Conservation (phyloP, 2,797 vertebrate genomes). For the Margarornis squamiger region DNA sequence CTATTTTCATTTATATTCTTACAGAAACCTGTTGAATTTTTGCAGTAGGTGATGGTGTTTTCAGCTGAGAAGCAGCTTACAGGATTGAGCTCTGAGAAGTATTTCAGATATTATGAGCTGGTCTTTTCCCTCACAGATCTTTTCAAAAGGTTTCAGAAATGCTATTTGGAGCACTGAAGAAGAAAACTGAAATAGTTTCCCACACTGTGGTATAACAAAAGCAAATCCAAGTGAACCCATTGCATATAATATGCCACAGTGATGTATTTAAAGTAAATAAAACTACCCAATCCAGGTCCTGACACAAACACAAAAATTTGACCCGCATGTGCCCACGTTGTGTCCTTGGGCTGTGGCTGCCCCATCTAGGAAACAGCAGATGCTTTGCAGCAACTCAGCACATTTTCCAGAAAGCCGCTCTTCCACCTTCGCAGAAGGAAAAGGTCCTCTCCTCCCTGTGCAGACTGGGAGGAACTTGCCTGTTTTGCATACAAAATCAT, state of each 20-base stretch:
- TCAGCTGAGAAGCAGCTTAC: not conserved
- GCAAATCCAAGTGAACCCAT: not conserved
- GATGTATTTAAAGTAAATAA: not conserved
- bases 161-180: not conserved
- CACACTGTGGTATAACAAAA: not conserved
- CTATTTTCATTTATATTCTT: not conserved
- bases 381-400: not conserved
- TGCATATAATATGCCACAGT: not conserved
- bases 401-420: not conserved
- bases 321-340: fast-evolving
- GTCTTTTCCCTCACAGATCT: not conserved
- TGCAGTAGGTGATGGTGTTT: not conserved
- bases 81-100: not conserved
- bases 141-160: slow-evolving; percentile 1
- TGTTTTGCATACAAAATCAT: not conserved
- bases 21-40: not conserved
- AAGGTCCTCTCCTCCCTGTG: not conserved
- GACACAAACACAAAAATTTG: not conserved
- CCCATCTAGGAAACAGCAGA: not conserved
- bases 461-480: not conserved
- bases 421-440: not conserved
- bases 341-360: not conserved
- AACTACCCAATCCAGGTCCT: not conserved
- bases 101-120: slow-evolving; percentile 15
- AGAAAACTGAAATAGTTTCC: not conserved